Percentiles rank a stretch among this genome's conserved stretches.
Evolutionary conservation across 1,140 invertebrate genomes (phyloP).

Genomic region (Stratiolaelaps scimitus): DNA sequence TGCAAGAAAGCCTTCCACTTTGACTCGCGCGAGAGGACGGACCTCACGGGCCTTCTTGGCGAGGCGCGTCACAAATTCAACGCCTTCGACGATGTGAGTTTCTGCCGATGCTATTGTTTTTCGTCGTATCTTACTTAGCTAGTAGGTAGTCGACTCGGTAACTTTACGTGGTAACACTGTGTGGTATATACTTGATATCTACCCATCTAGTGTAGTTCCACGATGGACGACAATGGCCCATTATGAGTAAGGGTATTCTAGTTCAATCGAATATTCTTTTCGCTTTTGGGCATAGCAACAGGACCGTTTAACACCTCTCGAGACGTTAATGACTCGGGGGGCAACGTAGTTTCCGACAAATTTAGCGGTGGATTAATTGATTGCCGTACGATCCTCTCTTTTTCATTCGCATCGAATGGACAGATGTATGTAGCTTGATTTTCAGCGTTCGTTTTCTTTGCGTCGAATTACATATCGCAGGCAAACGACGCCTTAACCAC

Average conservation of each 20-base stretch:
- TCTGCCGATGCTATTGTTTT: slow-evolving; percentile 34
- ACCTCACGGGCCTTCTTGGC: slow-evolving; percentile 55
- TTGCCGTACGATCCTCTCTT: not conserved
- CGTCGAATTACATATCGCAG: not conserved
- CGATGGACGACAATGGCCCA: too few relatives aligned
- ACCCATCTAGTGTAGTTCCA: too few relatives aligned
- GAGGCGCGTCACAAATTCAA: slow-evolving; percentile 58
- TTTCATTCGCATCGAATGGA: not conserved
- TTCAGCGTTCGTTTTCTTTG: not conserved
- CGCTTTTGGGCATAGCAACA: slow-evolving; percentile 7
- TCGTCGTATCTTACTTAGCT: too few relatives aligned
- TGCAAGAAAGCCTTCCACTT: slow-evolving; percentile 61
- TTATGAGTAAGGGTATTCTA: slow-evolving; percentile 21
- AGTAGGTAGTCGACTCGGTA: too few relatives aligned
- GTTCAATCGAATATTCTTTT: not conserved
- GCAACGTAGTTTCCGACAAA: not conserved
- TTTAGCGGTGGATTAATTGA: not conserved
- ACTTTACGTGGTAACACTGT: too few relatives aligned
- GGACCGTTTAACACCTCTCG: not conserved
- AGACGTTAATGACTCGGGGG: not conserved
- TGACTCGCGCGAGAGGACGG: slow-evolving; percentile 57
- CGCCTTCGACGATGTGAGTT: slow-evolving; percentile 58
- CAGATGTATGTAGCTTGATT: not conserved
- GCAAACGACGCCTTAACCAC: slow-evolving; percentile 50
- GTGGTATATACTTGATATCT: too few relatives aligned